Evolutionary conservation across 2,888 invertebrate genomes (phyloP).

Genomic region (Elgonia sp.): DNA sequence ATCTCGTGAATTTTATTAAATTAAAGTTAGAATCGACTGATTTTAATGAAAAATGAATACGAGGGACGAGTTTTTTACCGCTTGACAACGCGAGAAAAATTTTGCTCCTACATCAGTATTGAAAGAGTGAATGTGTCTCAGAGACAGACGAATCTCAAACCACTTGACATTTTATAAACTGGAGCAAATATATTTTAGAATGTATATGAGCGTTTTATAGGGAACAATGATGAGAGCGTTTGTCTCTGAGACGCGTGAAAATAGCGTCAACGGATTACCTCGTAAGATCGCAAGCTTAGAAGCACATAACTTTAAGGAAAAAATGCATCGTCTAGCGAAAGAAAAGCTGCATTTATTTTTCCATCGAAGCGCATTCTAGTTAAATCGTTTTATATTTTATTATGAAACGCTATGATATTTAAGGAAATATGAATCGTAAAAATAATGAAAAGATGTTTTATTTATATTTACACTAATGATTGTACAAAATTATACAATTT

Average conservation of each 20-base stretch:
- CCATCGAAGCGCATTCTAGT: slow-evolving; percentile 53
- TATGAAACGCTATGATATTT: not conserved
- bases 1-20: slow-evolving; percentile 35
- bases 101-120: slow-evolving; percentile 64
- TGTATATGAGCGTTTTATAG: slow-evolving; percentile 16
- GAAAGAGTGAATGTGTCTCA: slow-evolving; percentile 6
- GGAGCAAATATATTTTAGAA: slow-evolving; percentile 45
- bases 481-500: no score
- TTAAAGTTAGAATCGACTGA: slow-evolving; percentile 26
- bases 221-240: slow-evolving; percentile 2
- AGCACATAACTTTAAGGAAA: slow-evolving; percentile 54
- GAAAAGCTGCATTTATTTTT: slow-evolving; percentile 68
- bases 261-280: slow-evolving; percentile 73
- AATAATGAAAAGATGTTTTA: not conserved
- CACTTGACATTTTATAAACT: slow-evolving; percentile 13
- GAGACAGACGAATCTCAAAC: not conserved
- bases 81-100: slow-evolving; percentile 42
- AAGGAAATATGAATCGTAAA: slow-evolving; percentile 6
- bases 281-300: slow-evolving; percentile 64
- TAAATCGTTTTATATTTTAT: slow-evolving; percentile 52
- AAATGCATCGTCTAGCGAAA: slow-evolving; percentile 51
- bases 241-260: slow-evolving; percentile 33
- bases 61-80: slow-evolving; percentile 34
- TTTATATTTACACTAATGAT: not conserved
- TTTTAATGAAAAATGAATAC: slow-evolving; percentile 19